Evolutionary conservation across 2,888 invertebrate genomes (phyloP).

Genomic region (Callyntrura guangdongensis): DNA sequence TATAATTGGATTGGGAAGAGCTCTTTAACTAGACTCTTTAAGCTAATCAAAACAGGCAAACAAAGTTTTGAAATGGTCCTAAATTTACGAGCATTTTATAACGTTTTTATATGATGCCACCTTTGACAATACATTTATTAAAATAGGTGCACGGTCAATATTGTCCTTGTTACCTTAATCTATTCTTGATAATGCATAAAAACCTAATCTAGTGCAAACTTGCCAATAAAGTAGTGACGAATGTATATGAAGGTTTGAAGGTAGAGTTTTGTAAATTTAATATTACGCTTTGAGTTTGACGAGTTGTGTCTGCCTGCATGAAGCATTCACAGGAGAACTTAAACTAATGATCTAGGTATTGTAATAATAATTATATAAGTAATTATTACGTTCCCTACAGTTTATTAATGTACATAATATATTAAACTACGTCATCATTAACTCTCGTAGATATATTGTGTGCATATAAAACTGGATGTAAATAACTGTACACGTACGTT

Average conservation of each 20-base stretch:
- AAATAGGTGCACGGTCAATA: not conserved
- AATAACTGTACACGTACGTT: no score
- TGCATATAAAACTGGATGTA: not conserved
- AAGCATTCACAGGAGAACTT: constrained; percentile 71
- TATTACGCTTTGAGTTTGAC: constrained; percentile 77
- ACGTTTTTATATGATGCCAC: no score
- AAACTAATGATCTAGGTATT: not conserved
- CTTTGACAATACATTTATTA: no score
- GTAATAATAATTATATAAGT: constrained; percentile 12
- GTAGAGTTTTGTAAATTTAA: constrained; percentile 50
- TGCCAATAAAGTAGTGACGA: not conserved
- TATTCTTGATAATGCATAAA: not conserved
- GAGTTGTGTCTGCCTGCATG: constrained; percentile 72
- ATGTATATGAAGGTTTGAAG: constrained; percentile 5
- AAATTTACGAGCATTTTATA: no score
- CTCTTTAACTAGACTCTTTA: no score
- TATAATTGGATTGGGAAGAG: no score
- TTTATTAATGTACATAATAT: not conserved
- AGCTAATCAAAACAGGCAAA: not conserved
- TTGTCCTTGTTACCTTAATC: not conserved
- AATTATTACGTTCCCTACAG: not conserved
- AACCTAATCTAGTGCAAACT: not conserved
- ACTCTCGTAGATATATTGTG: not conserved
- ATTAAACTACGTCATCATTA: not conserved
- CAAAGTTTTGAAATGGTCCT: no score